These are phyloP conservation scores for Raja brachyura DNA, from an alignment of 2,113 vertebrate genomes.

Conservation along the genomic window DNA sequence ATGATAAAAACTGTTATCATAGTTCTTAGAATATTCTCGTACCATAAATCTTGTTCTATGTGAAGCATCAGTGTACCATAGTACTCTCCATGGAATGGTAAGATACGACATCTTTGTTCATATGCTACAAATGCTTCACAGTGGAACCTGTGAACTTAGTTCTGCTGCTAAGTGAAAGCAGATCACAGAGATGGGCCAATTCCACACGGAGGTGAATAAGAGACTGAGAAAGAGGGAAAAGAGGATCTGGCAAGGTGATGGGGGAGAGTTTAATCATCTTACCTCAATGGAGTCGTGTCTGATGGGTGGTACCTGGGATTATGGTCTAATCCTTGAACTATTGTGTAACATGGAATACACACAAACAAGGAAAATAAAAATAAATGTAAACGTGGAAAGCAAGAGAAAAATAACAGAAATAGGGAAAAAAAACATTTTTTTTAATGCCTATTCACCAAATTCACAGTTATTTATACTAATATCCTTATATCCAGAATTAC, in stretches of 20 bases:
- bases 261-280: not conserved
- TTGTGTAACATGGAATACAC: not conserved
- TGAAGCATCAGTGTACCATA: not conserved
- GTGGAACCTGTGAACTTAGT: not conserved
- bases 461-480: constrained; percentile 7
- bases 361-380: not conserved
- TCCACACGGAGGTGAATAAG: not conserved
- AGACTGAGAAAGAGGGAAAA: not conserved
- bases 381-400: no score
- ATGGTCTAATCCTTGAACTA: not conserved
- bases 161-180: not conserved
- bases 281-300: not conserved
- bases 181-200: not conserved
- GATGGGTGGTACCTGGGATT: not conserved
- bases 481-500: not conserved
- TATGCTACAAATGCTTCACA: not conserved
- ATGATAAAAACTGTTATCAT: not conserved
- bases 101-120: not conserved
- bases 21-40: not conserved
- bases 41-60: not conserved
- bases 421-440: not conserved
- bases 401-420: not conserved
- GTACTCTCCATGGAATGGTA: no score
- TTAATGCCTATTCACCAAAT: not conserved
- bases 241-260: no score